These are phyloP conservation scores for Athalia cordata DNA, from an alignment of 2,888 invertebrate genomes.

Conservation along the genomic window DNA sequence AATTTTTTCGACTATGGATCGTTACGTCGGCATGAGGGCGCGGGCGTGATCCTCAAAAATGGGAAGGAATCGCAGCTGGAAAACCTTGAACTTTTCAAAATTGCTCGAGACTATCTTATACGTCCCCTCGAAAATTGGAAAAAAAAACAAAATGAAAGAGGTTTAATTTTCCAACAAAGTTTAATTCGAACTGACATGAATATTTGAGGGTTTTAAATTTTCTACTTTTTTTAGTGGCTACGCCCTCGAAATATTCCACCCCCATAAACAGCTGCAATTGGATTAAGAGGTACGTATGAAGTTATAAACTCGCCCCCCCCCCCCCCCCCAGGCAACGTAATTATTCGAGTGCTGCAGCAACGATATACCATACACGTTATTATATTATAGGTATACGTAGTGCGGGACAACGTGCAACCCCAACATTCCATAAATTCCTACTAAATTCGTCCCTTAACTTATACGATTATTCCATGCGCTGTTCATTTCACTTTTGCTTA, in stretches of 20 bases:
- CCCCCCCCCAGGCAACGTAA: conserved; percentile 6
- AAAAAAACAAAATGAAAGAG: too few relatives aligned
- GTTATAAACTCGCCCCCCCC: conserved; percentile 24
- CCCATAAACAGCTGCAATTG: not conserved
- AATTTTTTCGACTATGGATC: too few relatives aligned
- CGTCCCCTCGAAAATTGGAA: too few relatives aligned
- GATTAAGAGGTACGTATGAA: not conserved
- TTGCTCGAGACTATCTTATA: too few relatives aligned
- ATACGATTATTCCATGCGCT: not conserved
- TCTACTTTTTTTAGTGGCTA: too few relatives aligned
- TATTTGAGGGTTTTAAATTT: too few relatives aligned
- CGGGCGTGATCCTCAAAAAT: too few relatives aligned
- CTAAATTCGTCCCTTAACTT: not conserved
- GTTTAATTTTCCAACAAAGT: too few relatives aligned
- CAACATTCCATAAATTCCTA: conserved; percentile 27
- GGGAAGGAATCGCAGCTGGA: too few relatives aligned
- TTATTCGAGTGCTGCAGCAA: conserved; percentile 7
- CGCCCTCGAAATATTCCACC: conserved; percentile 3
- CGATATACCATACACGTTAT: not conserved
- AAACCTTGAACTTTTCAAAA: too few relatives aligned
- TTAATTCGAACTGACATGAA: too few relatives aligned
- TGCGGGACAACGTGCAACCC: not conserved
- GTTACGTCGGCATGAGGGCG: too few relatives aligned
- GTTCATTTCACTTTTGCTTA: not conserved
- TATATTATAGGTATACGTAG: not conserved